A percentile compares a stretch with the other conserved stretches of the same genome.
Conservation (phyloP, 2,113 vertebrate genomes). For the Odocoileus virginianus region DNA sequence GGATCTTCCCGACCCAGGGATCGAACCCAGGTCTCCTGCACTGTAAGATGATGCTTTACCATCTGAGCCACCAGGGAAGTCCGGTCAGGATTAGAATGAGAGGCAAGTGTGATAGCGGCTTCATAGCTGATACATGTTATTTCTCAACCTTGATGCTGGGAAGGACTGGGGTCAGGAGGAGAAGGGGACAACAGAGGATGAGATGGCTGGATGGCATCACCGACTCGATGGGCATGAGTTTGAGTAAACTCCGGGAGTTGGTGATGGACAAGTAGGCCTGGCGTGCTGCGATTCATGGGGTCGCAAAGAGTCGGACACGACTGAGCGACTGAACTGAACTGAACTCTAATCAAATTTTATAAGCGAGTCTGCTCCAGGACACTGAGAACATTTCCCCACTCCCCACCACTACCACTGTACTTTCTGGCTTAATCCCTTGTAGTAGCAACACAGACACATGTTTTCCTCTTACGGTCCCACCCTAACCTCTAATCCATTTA, state of each 20-base stretch:
- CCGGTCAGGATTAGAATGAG: background rate
- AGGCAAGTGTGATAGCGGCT: background rate
- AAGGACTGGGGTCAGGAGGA: too few species aligned
- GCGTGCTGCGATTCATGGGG: too few species aligned
- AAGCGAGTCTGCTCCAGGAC: background rate
- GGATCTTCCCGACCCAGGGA: background rate
- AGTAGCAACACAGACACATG: background rate
- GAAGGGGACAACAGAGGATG: too few species aligned
- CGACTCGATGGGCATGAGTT: too few species aligned
- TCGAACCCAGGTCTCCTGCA: fast-evolving
- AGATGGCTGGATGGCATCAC: too few species aligned
- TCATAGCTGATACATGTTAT: background rate
- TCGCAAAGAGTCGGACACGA: too few species aligned
- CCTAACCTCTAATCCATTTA: background rate
- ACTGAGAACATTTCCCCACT: background rate
- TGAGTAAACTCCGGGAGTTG: too few species aligned
- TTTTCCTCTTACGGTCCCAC: background rate
- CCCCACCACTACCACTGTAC: background rate
- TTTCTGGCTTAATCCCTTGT: background rate
- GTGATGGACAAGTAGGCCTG: too few species aligned
- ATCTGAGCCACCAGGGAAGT: background rate
- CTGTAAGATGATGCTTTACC: background rate
- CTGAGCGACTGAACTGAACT: too few species aligned
- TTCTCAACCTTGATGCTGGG: background rate
- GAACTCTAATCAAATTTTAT: background rate